Percentiles rank a stretch among this genome's conserved stretches.
These are phyloP conservation scores for Clarias gariepinus DNA, from an alignment of 2,113 vertebrate species.

Conservation along the genomic window DNA sequence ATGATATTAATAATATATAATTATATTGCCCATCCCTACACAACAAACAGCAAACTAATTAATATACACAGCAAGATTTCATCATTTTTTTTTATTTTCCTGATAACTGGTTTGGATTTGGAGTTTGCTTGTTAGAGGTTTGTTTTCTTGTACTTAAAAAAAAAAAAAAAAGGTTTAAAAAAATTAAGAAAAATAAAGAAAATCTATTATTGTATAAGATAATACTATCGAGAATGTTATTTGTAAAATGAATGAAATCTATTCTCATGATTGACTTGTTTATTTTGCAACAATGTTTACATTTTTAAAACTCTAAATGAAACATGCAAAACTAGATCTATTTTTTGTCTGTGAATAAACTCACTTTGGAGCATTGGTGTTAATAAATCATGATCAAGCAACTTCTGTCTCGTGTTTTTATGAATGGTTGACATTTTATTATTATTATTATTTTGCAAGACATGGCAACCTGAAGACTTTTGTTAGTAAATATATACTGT, in stretches of 20 bases:
- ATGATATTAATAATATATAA: not conserved
- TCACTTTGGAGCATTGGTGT: conserved; percentile 58
- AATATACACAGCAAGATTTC: conserved; percentile 1
- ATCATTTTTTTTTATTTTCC: not conserved
- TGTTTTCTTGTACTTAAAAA: conserved; percentile 25
- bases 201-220: not conserved
- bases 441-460: not conserved
- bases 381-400: conserved; percentile 62
- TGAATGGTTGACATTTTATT: not conserved
- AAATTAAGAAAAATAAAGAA: not conserved
- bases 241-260: conserved; percentile 37
- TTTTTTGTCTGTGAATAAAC: conserved; percentile 57
- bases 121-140: conserved; percentile 16
- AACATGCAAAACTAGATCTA: conserved; percentile 53
- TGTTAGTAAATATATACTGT: not conserved
- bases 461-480: not conserved
- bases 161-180: not conserved
- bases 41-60: not conserved
- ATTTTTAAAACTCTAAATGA: conserved; percentile 51
- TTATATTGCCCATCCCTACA: not conserved
- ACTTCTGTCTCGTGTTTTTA: not conserved
- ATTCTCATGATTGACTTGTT: conserved; percentile 25
- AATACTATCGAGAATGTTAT: conserved; percentile 20
- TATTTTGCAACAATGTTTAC: conserved; percentile 58
- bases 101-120: not conserved